Conservation (phyloP, 2,113 vertebrate genomes). For the Odocoileus virginianus region DNA sequence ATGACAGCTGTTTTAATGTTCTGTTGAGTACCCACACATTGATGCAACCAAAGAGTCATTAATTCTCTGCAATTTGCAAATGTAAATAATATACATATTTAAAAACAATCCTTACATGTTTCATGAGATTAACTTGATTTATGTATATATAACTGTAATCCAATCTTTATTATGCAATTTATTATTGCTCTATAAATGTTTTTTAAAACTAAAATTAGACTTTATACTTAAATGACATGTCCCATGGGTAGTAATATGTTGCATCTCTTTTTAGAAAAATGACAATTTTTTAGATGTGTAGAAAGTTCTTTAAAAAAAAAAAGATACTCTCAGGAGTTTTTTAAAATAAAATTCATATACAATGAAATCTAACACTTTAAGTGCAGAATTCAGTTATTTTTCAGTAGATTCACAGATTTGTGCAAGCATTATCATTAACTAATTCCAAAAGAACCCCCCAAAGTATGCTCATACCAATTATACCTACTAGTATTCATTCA, state of each 20-base stretch:
- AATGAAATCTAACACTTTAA: neutral
- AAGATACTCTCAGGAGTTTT: neutral
- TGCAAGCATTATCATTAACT: neutral
- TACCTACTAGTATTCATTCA: neutral
- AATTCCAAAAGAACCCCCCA: neutral
- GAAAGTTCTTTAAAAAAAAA: neutral
- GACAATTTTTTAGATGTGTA: neutral
- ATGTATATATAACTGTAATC: neutral
- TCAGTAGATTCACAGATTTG: neutral
- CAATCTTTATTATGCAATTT: neutral
- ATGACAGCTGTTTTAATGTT: neutral
- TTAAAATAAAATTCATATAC: neutral
- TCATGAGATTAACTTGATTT: neutral
- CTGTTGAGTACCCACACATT: accelerated
- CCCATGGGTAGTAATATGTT: neutral
- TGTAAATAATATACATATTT: neutral
- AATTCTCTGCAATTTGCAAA: neutral
- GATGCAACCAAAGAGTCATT: neutral
- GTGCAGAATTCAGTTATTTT: neutral
- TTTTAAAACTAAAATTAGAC: neutral
- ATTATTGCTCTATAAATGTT: neutral
- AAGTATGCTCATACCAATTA: too few species aligned
- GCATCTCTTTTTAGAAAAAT: neutral
- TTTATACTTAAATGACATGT: neutral
- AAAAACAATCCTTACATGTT: neutral